These are phyloP conservation scores for Dinoponera quadriceps DNA, from an alignment of 1,140 invertebrate genomes.

Conservation along the genomic window DNA sequence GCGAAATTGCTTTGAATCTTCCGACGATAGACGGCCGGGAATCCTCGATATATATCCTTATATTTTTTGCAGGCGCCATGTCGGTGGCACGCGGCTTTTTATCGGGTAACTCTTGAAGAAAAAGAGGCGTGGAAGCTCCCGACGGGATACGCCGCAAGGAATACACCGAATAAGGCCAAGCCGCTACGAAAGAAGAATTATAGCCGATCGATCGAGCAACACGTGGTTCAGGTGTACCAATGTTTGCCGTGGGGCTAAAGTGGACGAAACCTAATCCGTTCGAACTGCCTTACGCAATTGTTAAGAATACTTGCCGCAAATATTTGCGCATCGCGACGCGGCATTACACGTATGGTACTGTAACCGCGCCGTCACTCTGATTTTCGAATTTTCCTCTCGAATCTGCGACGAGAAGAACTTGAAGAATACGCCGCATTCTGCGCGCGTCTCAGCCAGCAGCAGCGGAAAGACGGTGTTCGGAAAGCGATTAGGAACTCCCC, in stretches of 20 bases:
- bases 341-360: background rate
- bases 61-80: background rate
- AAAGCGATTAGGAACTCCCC: too few relatives aligned
- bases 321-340: background rate
- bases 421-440: too few relatives aligned
- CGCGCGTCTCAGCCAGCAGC: too few relatives aligned
- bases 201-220: constrained; percentile 42
- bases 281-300: constrained; percentile 31
- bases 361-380: background rate
- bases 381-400: background rate
- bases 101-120: background rate
- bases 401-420: too few relatives aligned
- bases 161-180: constrained; percentile 11
- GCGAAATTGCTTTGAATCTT: too few relatives aligned
- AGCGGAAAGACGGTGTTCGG: too few relatives aligned
- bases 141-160: constrained; percentile 22
- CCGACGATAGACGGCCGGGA: too few relatives aligned
- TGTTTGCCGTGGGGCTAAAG: constrained; percentile 32
- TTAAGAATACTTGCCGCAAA: background rate
- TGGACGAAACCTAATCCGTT: constrained; percentile 28
- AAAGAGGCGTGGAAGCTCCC: background rate
- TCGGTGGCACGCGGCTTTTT: background rate
- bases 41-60: background rate
- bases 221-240: constrained; percentile 39
- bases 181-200: constrained; percentile 20